A percentile compares a stretch with the other conserved stretches of the same genome.
Evolutionary conservation across 2,113 vertebrate genomes (phyloP).

Genomic region (Stegastes partitus): DNA sequence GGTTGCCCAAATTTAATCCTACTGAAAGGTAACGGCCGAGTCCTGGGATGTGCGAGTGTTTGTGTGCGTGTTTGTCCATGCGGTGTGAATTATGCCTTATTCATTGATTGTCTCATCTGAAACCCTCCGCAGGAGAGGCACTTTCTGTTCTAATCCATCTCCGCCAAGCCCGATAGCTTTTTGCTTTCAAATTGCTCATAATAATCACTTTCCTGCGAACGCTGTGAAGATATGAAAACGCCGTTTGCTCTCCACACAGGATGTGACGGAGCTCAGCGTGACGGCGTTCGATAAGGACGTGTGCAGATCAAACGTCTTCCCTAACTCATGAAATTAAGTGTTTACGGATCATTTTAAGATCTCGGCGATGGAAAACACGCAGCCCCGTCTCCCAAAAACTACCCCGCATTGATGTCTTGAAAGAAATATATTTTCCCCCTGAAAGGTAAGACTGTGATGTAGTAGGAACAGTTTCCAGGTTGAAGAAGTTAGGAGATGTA

Average conservation of each 20-base stretch:
- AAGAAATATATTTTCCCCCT: background rate
- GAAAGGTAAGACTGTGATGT: no score
- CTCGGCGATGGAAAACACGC: no score
- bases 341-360: background rate
- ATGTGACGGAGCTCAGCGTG: background rate
- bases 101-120: slow-evolving; percentile 39
- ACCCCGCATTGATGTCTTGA: no score
- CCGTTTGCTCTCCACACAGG: slow-evolving; percentile 17
- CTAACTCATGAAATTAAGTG: slow-evolving; percentile 15
- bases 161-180: slow-evolving; percentile 17
- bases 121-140: slow-evolving; percentile 17
- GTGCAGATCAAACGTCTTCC: background rate
- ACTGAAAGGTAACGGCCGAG: background rate
- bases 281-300: background rate
- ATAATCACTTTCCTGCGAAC: slow-evolving; percentile 17
- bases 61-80: background rate
- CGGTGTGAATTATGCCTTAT: slow-evolving; percentile 26
- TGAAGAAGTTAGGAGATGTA: no score
- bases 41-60: background rate
- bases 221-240: background rate
- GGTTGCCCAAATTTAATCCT: slow-evolving; percentile 13
- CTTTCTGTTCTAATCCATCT: slow-evolving; percentile 52
- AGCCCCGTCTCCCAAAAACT: no score
- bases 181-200: slow-evolving; percentile 39
- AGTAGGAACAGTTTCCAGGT: no score